Conservation (phyloP, 2,888 invertebrate genomes). For the Malacosoma neustria region DNA sequence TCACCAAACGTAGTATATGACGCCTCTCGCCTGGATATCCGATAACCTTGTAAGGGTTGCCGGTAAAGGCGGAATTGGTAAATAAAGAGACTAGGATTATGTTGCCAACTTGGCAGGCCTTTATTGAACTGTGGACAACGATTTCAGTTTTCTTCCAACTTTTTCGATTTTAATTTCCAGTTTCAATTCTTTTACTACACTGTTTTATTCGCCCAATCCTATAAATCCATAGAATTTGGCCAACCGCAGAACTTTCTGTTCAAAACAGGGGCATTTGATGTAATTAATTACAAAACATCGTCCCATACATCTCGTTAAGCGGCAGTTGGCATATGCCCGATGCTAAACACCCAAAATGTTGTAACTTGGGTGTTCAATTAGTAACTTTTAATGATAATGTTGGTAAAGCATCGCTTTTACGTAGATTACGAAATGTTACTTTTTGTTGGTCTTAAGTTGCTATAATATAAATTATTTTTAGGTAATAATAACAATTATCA, state of each 20-base stretch:
- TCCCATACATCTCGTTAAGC: conserved; percentile 22
- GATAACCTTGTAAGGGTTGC: too few species aligned
- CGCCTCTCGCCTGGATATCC: too few species aligned
- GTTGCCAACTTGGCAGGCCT: too few species aligned
- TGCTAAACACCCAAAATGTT: not conserved
- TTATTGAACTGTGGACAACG: too few species aligned
- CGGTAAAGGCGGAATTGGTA: too few species aligned
- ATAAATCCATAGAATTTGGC: conserved; percentile 15
- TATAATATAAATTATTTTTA: too few species aligned
- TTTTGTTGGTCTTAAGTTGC: not conserved
- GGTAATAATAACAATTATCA: too few species aligned
- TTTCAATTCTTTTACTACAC: too few species aligned
- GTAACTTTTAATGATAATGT: conserved; percentile 3
- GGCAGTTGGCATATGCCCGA: not conserved
- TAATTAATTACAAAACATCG: conserved; percentile 45
- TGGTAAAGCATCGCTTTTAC: not conserved
- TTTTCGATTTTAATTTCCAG: too few species aligned
- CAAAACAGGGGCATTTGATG: conserved; percentile 27
- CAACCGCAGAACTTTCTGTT: conserved; percentile 30
- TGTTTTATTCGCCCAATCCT: not conserved
- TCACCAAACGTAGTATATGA: too few species aligned
- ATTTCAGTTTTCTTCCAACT: too few species aligned
- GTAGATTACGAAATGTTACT: conserved; percentile 15
- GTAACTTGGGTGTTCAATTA: conserved; percentile 1
- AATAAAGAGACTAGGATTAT: too few species aligned